A percentile compares a stretch with the other conserved stretches of the same genome.
phyloP scores from a whole-genome alignment of 2,888 invertebrate species.

The Tromatobia lineatoria region DNA sequence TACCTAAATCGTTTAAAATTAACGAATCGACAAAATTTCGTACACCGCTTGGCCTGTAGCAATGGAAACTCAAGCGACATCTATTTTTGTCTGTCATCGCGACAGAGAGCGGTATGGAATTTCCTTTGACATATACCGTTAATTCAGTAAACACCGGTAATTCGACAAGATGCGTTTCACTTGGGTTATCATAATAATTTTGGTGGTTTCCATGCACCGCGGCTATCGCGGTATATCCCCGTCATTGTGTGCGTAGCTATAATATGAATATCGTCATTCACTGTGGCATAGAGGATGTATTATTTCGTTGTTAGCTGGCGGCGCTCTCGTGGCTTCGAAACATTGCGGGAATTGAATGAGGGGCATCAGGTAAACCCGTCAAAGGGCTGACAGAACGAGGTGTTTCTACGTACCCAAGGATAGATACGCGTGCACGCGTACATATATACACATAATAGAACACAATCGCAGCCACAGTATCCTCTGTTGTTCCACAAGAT shows the following conservation, averaged over 20 bases:
- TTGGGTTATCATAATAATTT: not conserved
- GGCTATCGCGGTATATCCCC: not conserved
- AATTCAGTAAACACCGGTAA: not conserved
- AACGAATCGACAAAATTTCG: not conserved
- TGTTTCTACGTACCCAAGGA: slow-evolving; percentile 45
- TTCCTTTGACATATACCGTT: slow-evolving; percentile 11
- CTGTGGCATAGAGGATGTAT: not conserved
- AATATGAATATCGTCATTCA: not conserved
- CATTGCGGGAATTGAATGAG: slow-evolving; percentile 61
- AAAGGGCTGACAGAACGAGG: slow-evolving; percentile 62
- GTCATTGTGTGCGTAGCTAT: slow-evolving; percentile 4
- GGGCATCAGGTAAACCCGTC: slow-evolving; percentile 65
- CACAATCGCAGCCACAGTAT: not conserved
- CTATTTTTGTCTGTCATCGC: not conserved
- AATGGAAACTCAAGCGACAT: not conserved
- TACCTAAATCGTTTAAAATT: not conserved
- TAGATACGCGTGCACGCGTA: slow-evolving; percentile 38
- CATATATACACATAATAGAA: not conserved
- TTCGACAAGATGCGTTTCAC: slow-evolving; percentile 3
- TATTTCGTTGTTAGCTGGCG: slow-evolving; percentile 17
- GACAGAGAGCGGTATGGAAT: not conserved
- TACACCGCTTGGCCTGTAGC: not conserved
- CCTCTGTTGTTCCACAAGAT: slow-evolving; percentile 2
- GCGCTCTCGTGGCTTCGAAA: slow-evolving; percentile 52
- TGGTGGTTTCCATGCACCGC: not conserved